phyloP scores from a whole-genome alignment of 2,888 invertebrate genomes.

The Dicranocentrus wangi region DNA sequence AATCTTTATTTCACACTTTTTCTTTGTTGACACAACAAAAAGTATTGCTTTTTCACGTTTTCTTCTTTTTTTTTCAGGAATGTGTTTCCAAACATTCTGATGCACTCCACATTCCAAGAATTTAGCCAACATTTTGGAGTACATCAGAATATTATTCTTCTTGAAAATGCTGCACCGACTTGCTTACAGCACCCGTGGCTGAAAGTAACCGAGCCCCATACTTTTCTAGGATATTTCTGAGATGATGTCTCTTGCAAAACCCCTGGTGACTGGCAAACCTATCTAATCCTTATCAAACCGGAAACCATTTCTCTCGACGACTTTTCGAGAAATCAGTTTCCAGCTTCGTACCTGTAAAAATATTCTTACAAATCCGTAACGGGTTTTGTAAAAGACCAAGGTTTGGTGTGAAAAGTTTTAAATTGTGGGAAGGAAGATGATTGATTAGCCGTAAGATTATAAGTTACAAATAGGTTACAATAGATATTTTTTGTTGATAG shows the following conservation, averaged over 20 bases:
- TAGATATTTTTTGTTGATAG: not conserved
- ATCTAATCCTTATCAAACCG: not conserved
- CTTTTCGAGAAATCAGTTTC: not conserved
- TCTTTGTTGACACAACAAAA: not conserved
- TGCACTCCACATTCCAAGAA: too few species aligned
- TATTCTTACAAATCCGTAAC: not conserved
- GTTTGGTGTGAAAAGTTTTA: too few species aligned
- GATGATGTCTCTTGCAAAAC: slow-evolving; percentile 9
- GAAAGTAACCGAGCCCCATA: slow-evolving; percentile 71
- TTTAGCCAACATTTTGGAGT: too few species aligned
- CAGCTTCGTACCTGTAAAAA: too few species aligned
- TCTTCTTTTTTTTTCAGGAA: too few species aligned
- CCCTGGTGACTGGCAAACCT: slow-evolving; percentile 20
- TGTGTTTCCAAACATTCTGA: too few species aligned
- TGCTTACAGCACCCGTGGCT: slow-evolving; percentile 35
- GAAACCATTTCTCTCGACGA: not conserved
- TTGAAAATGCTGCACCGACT: too few species aligned
- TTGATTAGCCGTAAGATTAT: too few species aligned
- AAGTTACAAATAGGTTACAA: too few species aligned
- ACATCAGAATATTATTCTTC: not conserved
- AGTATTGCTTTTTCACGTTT: not conserved
- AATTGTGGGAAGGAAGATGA: too few species aligned
- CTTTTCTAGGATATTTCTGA: slow-evolving; percentile 33
- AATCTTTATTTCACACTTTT: not conserved
- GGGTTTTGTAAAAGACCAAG: slow-evolving; percentile 21